phyloP scores from a whole-genome alignment of 2,113 vertebrate species.

The Shinisaurus crocodilurus region DNA sequence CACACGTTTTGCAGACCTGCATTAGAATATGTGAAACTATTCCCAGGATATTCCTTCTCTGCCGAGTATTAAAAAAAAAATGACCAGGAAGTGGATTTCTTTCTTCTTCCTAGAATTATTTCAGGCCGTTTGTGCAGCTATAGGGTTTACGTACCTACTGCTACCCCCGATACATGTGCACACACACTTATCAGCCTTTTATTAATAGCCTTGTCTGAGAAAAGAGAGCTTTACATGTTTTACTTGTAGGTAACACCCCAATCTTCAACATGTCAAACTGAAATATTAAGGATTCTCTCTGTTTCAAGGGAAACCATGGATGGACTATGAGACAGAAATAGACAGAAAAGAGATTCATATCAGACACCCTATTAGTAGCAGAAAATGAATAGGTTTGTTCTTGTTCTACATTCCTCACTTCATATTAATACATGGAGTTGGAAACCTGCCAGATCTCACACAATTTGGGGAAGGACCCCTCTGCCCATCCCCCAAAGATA shows the following conservation, averaged over 20 bases:
- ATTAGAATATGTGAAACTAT: not conserved
- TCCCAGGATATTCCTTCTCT: not conserved
- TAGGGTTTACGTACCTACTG: slow-evolving; percentile 8
- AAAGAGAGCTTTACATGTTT: slow-evolving; percentile 1
- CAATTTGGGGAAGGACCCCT: not conserved
- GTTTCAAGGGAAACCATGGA: not conserved
- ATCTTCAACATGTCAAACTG: not conserved
- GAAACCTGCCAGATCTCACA: not conserved
- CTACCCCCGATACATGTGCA: not conserved
- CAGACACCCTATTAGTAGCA: not conserved
- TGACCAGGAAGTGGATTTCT: slow-evolving; percentile 11
- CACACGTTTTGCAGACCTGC: not conserved
- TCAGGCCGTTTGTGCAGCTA: slow-evolving; percentile 47
- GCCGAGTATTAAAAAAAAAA: not conserved
- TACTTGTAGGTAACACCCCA: not conserved
- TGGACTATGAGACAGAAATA: not conserved
- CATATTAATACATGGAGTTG: not conserved
- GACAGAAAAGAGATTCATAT: accelerated
- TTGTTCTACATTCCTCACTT: not conserved
- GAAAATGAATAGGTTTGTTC: accelerated
- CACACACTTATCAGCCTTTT: slow-evolving; percentile 20
- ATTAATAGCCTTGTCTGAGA: slow-evolving; percentile 59
- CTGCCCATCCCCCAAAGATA: not conserved
- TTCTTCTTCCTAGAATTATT: slow-evolving; percentile 51
- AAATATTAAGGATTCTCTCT: not conserved